Base-by-base conservation (phyloP, 2,888 invertebrate genomes). In the Melolontha melolontha region DNA sequence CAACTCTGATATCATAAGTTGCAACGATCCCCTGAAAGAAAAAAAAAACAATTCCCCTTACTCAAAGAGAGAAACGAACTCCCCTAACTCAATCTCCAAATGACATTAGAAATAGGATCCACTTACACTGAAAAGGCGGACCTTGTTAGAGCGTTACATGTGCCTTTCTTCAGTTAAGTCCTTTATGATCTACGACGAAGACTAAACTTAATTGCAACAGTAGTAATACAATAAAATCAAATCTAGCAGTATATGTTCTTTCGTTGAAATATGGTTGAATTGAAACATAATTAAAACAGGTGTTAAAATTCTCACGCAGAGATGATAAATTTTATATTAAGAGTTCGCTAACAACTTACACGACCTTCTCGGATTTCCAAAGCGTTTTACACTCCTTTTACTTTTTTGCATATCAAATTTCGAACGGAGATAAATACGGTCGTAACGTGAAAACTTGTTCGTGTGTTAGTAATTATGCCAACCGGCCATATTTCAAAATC, bases 71-170 rank as follows among this genome's bases (percentile, higher is more conserved):
- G 40, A 5, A 44, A 47, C 44, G 59, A 59, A 59, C 22, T 47
- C 59, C 59, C 59, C 44, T 29, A 44, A 47, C 47, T 47, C 59
- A 59, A 59, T 59, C 47, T 47, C 59, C 44, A 47, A 47, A 47
- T 27, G 27, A 59, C 59, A 59, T 59, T 59, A 59, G 59, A 47
- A 59, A 59, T 59, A 59, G 64, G 52, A 64, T 51, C 52, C 54
- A 66, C 66, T 70, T 70, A 74, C 75, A 74, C 55, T 64, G 73
- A 75, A 75, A 74, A 74, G 75, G 75, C 74, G 75, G 73, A 73
- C 69, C 75, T 74, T 70, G 74, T 74, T 74, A 73, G 74, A 67
- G 71, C 71, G 70, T 67, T 70, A 54, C 71, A 72, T 71, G 72
- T 59, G 49, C 71, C 69, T 70, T 69, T 16, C 17, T 39, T 54